Conservation (phyloP, 1,140 invertebrate species). For the Manduca sexta region DNA sequence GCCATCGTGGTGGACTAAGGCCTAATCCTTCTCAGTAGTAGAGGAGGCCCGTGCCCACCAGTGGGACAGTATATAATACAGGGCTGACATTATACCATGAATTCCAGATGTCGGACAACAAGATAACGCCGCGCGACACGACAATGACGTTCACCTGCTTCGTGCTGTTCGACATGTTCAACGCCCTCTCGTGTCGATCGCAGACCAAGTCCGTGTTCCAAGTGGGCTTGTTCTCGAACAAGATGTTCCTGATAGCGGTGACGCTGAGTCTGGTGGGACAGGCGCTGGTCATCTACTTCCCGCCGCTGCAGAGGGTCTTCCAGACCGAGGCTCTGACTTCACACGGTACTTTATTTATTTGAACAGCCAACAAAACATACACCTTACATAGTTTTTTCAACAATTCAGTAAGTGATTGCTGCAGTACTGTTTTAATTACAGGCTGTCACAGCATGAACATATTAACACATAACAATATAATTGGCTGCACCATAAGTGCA, state of each 20-base stretch:
- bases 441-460: no score
- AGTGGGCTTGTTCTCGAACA: constrained; percentile 90
- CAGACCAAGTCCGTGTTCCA: constrained; percentile 83
- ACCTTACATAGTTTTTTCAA: no score
- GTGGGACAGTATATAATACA: no score
- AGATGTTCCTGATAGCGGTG: constrained; percentile 95
- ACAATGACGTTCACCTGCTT: constrained; percentile 99
- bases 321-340: constrained; percentile 96
- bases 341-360: constrained; percentile 77
- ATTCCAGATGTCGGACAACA: constrained; percentile 90
- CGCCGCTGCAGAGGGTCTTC: constrained; percentile 96
- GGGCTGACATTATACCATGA: no score
- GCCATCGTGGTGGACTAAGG: no score
- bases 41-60: no score
- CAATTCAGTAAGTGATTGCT: no score
- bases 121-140: constrained; percentile 87
- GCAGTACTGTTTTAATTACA: no score
- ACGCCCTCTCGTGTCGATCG: constrained; percentile 97
- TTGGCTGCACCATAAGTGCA: no score
- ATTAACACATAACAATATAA: no score
- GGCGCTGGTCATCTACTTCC: constrained; percentile 97
- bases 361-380: no score
- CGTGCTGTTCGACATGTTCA: constrained; percentile 99
- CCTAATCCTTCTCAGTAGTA: no score
- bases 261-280: constrained; percentile 95